A percentile compares a stretch with the other conserved stretches of the same genome.
Conservation (phyloP, 2,113 vertebrate species). For the Scomber colias region DNA sequence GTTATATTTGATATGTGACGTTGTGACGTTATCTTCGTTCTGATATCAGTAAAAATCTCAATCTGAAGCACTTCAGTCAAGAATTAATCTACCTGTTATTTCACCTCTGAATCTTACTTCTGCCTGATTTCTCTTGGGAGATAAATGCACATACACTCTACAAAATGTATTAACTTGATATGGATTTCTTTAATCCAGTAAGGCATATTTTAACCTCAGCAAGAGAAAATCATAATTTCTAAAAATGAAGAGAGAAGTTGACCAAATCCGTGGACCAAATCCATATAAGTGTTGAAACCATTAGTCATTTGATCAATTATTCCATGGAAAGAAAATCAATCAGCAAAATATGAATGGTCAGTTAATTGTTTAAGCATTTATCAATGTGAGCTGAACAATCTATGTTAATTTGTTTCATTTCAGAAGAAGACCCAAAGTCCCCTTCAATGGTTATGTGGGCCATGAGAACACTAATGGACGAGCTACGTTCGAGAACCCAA, state of each 20-base stretch:
- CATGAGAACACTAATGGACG: constrained; percentile 97
- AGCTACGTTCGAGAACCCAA: constrained; percentile 97
- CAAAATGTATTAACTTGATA: constrained; percentile 7
- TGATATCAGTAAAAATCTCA: neutral
- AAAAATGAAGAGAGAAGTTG: neutral
- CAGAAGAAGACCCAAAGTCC: constrained; percentile 98
- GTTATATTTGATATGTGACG: neutral
- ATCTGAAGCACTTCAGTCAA: neutral
- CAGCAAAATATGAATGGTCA: no score
- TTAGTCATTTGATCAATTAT: neutral
- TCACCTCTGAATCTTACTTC: neutral
- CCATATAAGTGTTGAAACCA: neutral
- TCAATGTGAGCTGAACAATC: neutral
- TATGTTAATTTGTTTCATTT: neutral
- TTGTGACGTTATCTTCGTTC: neutral
- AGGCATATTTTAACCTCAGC: constrained; percentile 7
- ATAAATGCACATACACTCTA: neutral
- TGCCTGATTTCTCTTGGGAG: neutral
- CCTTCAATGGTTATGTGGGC: constrained; percentile 96
- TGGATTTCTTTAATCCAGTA: neutral
- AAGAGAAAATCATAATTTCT: neutral
- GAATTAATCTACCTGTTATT: neutral
- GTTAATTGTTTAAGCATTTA: no score
- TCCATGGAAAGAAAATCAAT: neutral
- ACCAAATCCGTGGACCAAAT: neutral